A percentile compares a stretch with the other conserved stretches of the same genome.
These are phyloP conservation scores for Semotilus atromaculatus DNA, from an alignment of 2,797 vertebrate genomes.

Conservation along the genomic window DNA sequence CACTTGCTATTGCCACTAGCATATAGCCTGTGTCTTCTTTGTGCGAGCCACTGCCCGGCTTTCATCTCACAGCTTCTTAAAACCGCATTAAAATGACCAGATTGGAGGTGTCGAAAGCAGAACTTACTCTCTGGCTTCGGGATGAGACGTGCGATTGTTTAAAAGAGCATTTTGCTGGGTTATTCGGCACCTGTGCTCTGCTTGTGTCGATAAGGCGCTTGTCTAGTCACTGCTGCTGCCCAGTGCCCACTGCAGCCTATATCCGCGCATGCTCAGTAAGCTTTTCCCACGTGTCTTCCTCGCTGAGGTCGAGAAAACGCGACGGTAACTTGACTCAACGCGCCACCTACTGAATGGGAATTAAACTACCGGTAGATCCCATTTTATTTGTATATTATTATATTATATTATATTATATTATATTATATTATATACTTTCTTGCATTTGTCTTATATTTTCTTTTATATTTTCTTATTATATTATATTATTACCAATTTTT, in stretches of 20 bases:
- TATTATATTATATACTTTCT: not conserved
- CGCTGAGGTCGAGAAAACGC: constrained; percentile 1
- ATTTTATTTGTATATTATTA: too few species aligned
- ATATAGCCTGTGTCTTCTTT: constrained; percentile 58
- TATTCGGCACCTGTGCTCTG: constrained; percentile 47
- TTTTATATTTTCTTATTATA: too few species aligned
- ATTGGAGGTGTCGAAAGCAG: not conserved
- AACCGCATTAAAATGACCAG: not conserved
- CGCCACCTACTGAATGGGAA: constrained; percentile 46
- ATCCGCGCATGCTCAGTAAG: constrained; percentile 59
- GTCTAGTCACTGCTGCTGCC: constrained; percentile 59
- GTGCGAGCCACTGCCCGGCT: constrained; percentile 55
- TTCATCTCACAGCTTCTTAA: constrained; percentile 5
- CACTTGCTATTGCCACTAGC: constrained; percentile 44
- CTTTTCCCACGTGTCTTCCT: constrained; percentile 55
- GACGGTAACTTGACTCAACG: not conserved
- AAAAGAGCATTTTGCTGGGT: constrained; percentile 71
- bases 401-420: not conserved
- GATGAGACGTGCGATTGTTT: constrained; percentile 57
- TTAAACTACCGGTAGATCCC: too few species aligned
- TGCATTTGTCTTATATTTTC: too few species aligned
- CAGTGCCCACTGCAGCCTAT: constrained; percentile 52
- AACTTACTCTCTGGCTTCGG: constrained; percentile 74
- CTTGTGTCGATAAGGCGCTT: constrained; percentile 63
- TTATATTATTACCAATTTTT: too few species aligned